Conservation (phyloP, 2,888 invertebrate genomes). For the Entomobrya proxima region DNA sequence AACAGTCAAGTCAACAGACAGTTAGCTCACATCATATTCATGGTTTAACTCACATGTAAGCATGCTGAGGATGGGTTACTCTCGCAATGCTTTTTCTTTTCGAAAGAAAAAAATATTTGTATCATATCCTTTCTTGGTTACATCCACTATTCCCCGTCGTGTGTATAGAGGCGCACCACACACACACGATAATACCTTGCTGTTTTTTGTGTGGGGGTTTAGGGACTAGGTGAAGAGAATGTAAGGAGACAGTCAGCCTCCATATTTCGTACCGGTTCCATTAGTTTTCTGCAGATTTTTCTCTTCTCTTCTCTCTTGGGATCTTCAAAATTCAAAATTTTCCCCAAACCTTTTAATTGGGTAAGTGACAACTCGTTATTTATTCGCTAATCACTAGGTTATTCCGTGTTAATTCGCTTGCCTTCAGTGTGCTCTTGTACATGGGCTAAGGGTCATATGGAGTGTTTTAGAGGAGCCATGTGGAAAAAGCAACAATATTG, state of each 20-base stretch:
- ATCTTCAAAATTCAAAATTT: conserved; percentile 76
- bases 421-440: conserved; percentile 35
- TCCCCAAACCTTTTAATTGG: conserved; percentile 74
- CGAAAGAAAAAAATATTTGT: background rate
- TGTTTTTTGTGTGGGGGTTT: conserved; percentile 54
- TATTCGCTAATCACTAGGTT: conserved; percentile 36
- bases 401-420: conserved; percentile 40
- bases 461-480: conserved; percentile 49
- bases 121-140: conserved; percentile 25
- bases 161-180: background rate
- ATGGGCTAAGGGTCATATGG: conserved; percentile 51
- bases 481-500: conserved; percentile 68
- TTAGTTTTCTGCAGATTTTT: conserved; percentile 74
- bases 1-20: background rate
- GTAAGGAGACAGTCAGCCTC: conserved; percentile 74
- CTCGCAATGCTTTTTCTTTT: conserved; percentile 30
- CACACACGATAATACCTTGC: background rate
- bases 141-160: background rate
- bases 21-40: background rate
- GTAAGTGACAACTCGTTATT: conserved; percentile 68
- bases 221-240: conserved; percentile 65
- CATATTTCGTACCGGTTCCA: conserved; percentile 75
- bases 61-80: conserved; percentile 1
- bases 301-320: conserved; percentile 72
- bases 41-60: too few species aligned